Conservation (phyloP, 2,888 invertebrate species). For the Amiota mariae region DNA sequence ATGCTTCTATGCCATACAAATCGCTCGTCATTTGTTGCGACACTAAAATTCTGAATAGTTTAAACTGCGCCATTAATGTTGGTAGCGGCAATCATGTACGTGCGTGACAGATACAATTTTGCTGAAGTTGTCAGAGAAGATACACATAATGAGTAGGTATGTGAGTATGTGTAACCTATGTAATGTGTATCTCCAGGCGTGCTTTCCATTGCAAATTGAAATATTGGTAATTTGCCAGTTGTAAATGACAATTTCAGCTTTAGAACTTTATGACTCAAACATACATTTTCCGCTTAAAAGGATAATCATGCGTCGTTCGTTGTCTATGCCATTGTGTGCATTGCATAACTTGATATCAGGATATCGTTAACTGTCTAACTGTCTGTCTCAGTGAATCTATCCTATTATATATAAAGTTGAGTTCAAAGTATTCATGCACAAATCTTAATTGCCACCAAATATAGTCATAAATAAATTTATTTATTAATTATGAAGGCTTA, state of each 20-base stretch:
- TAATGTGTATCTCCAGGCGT: too few relatives aligned
- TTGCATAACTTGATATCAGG: neutral
- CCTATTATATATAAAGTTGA: neutral
- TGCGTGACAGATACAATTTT: conserved; percentile 51
- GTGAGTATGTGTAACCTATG: too few relatives aligned
- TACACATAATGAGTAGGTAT: neutral
- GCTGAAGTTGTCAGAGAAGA: conserved; percentile 33
- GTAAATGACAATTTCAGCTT: neutral
- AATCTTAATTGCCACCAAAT: conserved; percentile 40
- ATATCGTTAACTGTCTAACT: neutral
- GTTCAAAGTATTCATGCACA: neutral
- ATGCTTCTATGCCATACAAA: conserved; percentile 66
- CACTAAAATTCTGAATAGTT: conserved; percentile 58
- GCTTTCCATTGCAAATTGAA: conserved; percentile 5
- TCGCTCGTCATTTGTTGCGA: conserved; percentile 64
- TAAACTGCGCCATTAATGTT: conserved; percentile 65
- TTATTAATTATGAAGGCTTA: conserved; percentile 59
- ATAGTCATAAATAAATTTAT: conserved; percentile 58
- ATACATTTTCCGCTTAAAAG: conserved; percentile 6
- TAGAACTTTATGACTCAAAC: conserved; percentile 10
- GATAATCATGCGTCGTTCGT: neutral
- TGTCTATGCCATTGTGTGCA: neutral
- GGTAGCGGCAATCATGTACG: conserved; percentile 57
- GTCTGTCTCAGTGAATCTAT: neutral
- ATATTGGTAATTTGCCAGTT: neutral